Evolutionary conservation across 2,797 vertebrate genomes (phyloP).

Genomic region (Sitta carolinensis): DNA sequence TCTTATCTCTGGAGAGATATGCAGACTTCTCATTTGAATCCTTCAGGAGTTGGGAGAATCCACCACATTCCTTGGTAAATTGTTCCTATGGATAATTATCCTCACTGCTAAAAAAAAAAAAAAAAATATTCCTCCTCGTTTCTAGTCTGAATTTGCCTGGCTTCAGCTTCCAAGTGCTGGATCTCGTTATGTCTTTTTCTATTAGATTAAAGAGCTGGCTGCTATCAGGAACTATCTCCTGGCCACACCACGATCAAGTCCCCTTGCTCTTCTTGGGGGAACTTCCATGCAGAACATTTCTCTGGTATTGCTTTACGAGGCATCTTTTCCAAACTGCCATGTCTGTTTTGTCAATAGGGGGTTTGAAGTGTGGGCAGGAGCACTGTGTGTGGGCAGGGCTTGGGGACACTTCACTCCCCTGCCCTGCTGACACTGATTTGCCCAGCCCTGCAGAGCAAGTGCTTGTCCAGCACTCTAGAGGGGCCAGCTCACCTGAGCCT

Average conservation of each 20-base stretch:
- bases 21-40: slow-evolving; percentile 42
- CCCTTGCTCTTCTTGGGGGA: not conserved
- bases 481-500: not conserved
- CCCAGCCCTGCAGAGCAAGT: not conserved
- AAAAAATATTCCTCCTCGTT: slow-evolving; percentile 29
- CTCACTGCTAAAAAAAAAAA: slow-evolving; percentile 34
- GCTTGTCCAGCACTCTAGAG: not conserved
- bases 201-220: slow-evolving; percentile 22
- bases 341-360: not conserved
- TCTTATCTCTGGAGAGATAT: slow-evolving; percentile 55
- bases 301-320: not conserved
- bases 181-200: not conserved
- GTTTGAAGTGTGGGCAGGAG: not conserved
- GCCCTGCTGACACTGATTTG: not conserved
- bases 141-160: slow-evolving; percentile 50
- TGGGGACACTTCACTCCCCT: fast-evolving
- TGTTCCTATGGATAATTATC: slow-evolving; percentile 51
- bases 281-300: not conserved
- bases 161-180: slow-evolving; percentile 35
- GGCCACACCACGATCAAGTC: fast-evolving
- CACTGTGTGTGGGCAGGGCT: not conserved
- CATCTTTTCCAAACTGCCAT: not conserved
- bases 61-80: slow-evolving; percentile 13
- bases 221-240: slow-evolving; percentile 12
- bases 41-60: slow-evolving; percentile 30